Conservation (phyloP, 92 coral and sea anemone genomes). For the Porites lobata region DNA sequence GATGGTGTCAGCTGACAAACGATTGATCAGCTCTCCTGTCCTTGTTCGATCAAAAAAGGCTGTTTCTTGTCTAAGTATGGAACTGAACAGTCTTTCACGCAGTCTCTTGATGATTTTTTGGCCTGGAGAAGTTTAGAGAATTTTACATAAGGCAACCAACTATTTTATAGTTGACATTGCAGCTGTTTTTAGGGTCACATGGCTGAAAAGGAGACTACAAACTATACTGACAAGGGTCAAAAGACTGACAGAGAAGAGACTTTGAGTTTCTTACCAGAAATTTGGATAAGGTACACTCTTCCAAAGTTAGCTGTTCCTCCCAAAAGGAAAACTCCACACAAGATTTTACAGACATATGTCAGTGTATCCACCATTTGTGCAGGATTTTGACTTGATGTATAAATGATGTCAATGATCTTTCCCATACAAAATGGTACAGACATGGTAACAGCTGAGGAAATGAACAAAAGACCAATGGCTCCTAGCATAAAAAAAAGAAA, state of each 20-base stretch:
- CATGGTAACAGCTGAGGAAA: slow-evolving; percentile 97
- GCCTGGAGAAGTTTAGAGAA: slow-evolving; percentile 46
- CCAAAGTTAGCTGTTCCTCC: slow-evolving; percentile 96
- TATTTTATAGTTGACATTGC: too few relatives aligned
- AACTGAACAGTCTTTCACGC: slow-evolving; percentile 81
- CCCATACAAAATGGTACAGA: slow-evolving; percentile 99
- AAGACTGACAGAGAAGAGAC: not conserved
- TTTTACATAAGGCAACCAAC: not conserved
- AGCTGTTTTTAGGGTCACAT: too few relatives aligned
- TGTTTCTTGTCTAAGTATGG: slow-evolving; percentile 92
- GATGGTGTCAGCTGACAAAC: slow-evolving; percentile 94
- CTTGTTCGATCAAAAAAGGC: slow-evolving; percentile 94
- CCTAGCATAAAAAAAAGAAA: slow-evolving; percentile 46
- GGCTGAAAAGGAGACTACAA: too few relatives aligned
- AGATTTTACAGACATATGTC: slow-evolving; percentile 76
- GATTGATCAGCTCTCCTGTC: slow-evolving; percentile 95
- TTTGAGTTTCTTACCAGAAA: slow-evolving; percentile 69
- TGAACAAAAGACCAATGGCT: slow-evolving; percentile 85
- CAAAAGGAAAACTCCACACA: slow-evolving; percentile 87
- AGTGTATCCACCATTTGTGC: slow-evolving; percentile 83
- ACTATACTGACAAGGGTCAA: too few relatives aligned
- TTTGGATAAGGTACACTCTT: slow-evolving; percentile 92
- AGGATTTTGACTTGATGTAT: slow-evolving; percentile 82
- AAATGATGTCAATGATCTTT: slow-evolving; percentile 93
- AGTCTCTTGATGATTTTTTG: slow-evolving; percentile 85